Percentiles rank a stretch among this genome's conserved stretches.
phyloP scores from a whole-genome alignment of 1,140 invertebrate genomes.

The Ylistrum balloti region DNA sequence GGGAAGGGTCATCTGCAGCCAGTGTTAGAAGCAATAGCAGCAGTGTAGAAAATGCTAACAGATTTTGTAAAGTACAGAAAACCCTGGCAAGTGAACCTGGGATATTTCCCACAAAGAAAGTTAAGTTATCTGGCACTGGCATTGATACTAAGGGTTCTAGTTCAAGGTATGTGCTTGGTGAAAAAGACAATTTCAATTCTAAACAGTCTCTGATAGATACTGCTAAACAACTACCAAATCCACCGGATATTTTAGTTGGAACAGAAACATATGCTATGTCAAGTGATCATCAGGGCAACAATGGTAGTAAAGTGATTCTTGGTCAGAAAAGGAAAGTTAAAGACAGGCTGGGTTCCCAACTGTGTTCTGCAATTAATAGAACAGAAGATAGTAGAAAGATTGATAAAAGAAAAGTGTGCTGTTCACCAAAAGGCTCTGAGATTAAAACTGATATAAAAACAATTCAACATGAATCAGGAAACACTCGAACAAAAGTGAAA shows the following conservation, averaged over 20 bases:
- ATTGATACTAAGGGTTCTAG: not conserved
- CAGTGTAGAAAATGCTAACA: not conserved
- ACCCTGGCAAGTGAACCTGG: not conserved
- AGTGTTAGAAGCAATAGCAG: not conserved
- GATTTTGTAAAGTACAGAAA: not conserved
- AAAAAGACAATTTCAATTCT: not conserved
- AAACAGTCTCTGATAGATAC: not conserved
- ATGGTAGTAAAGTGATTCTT: not conserved
- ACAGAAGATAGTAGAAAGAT: not conserved
- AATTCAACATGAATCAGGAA: not conserved
- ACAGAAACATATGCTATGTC: not conserved
- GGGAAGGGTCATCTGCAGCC: not conserved
- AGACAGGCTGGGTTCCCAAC: not conserved
- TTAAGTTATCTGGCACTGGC: not conserved
- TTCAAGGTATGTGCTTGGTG: not conserved
- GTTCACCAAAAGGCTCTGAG: not conserved
- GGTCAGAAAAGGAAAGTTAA: not conserved
- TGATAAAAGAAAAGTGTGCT: not conserved
- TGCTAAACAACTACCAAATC: not conserved
- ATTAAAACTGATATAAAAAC: slow-evolving; percentile 44
- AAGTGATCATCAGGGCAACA: not conserved
- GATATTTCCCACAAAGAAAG: not conserved
- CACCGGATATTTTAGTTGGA: slow-evolving; percentile 18
- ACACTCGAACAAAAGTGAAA: not conserved
- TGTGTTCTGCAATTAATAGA: not conserved